Evolutionary conservation across 2,797 vertebrate genomes (phyloP), one percentile per base, ranked within the genome.

Genomic region (Zalophus californianus): DNA sequence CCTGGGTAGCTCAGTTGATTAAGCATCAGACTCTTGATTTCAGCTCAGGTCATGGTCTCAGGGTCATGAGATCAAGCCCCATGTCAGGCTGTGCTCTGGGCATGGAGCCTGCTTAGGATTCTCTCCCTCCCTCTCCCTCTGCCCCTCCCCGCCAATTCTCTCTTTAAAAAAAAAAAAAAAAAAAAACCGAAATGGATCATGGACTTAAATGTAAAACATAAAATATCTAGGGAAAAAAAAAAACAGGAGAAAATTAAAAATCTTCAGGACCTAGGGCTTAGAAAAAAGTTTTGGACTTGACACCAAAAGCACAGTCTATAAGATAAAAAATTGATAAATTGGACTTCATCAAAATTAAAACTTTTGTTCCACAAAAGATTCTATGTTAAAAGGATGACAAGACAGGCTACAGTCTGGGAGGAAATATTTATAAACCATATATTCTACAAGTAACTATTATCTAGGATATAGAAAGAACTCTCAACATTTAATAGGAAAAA

Each of bases 401-500:
- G 84, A 60, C 21, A 73, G 29, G n/a, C 20, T 86, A 86, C 3
- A 60, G 48, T 41, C 35, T 60, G 35, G 86, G 10, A 88, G 35
- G 66, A 88, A 64, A 85, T 66, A 95, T 84, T 92, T 92, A 32
- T 44, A 86, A 91, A 88, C 6, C 20, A 56, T 38, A 38, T 56
- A 91, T 58, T 44, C 25, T 62, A 89, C 38, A 89, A 91, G 7
- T 35, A 18, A 78, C 10, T 79, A 27, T 20, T 83, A 77, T 77
- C 18, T 54, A 75, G 18, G 32, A 64, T 38, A 90, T 38, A 89
- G 91, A 96, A 94, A 66, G 73, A 94, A 89, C 18, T 38, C 88
- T 62, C 70, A 44, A 87, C 92, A 62, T n/a, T 68, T 64, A 87
- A 52, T 16, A 44, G 64, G 41, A 94, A 91, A 87, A 70, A 96